Evolutionary conservation across 2,888 invertebrate genomes (phyloP).

Genomic region (Conus canariensis): DNA sequence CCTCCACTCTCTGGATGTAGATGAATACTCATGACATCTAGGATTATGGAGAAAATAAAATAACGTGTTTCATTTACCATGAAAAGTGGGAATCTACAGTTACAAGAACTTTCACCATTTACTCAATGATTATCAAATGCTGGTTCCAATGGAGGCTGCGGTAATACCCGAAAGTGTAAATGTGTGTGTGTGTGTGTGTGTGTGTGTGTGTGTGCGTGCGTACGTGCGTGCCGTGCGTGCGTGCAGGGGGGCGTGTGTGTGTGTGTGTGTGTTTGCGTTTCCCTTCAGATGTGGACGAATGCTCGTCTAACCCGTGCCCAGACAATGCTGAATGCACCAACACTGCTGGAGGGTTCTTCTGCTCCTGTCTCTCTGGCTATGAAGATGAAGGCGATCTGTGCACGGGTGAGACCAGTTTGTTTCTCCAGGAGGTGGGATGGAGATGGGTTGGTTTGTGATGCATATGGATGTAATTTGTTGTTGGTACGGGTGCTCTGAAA

Average conservation of each 20-base stretch:
- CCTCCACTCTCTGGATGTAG: no score
- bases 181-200: conserved; percentile 10
- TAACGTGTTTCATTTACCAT: no score
- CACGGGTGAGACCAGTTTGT: conserved; percentile 44
- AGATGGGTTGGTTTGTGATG: neutral
- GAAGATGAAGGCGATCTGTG: conserved; percentile 44
- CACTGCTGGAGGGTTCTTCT: conserved; percentile 52
- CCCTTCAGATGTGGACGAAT: conserved; percentile 56
- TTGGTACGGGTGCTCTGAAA: no score
- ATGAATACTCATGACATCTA: no score
- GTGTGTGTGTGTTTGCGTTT: neutral
- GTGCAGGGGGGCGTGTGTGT: neutral
- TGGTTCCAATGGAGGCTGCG: no score
- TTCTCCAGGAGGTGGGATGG: neutral
- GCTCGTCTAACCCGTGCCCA: conserved; percentile 45
- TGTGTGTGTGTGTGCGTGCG: neutral
- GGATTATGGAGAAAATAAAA: no score
- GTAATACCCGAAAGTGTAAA: no score
- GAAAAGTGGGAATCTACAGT: no score
- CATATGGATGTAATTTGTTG: no score
- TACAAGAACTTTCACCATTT: no score
- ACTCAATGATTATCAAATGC: no score
- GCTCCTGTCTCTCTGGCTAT: conserved; percentile 53
- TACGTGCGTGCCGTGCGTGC: neutral
- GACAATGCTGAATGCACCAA: conserved; percentile 53